Evolutionary conservation across 2,888 invertebrate genomes (phyloP).

Genomic region (Zygogramma bicolorata): DNA sequence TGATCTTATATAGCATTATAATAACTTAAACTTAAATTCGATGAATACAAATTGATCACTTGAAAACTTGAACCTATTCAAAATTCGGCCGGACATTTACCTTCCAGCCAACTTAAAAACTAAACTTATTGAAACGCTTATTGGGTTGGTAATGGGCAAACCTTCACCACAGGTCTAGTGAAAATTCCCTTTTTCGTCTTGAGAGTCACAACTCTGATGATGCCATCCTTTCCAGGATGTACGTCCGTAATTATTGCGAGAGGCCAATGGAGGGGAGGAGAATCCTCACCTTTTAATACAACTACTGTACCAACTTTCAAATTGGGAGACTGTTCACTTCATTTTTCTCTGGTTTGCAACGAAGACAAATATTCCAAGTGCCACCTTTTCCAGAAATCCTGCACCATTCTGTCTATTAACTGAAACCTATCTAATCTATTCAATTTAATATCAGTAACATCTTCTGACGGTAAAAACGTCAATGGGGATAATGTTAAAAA

Average conservation of each 20-base stretch:
- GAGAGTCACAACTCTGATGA: neutral
- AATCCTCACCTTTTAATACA: neutral
- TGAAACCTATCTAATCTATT: no score
- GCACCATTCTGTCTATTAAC: slow-evolving; percentile 12
- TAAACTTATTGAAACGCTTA: neutral
- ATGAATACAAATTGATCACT: no score
- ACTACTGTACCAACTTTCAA: slow-evolving; percentile 6
- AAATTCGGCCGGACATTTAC: neutral
- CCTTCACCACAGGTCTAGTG: neutral
- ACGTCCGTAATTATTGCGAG: neutral
- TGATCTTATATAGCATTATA: no score
- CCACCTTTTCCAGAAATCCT: slow-evolving; percentile 26
- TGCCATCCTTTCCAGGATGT: slow-evolving; percentile 3
- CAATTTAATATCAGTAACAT: neutral
- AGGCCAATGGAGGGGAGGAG: neutral
- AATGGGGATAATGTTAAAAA: slow-evolving; percentile 21
- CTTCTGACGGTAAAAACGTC: slow-evolving; percentile 1
- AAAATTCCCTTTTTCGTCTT: neutral
- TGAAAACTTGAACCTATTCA: no score
- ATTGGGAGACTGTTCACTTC: neutral
- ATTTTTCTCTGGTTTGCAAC: slow-evolving; percentile 15
- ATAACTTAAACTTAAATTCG: no score
- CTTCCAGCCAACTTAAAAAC: neutral
- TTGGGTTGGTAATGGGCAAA: neutral
- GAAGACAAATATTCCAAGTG: slow-evolving; percentile 11